Evolutionary conservation across 2,797 vertebrate genomes (phyloP).

Genomic region (Tympanoctomys barrerae): DNA sequence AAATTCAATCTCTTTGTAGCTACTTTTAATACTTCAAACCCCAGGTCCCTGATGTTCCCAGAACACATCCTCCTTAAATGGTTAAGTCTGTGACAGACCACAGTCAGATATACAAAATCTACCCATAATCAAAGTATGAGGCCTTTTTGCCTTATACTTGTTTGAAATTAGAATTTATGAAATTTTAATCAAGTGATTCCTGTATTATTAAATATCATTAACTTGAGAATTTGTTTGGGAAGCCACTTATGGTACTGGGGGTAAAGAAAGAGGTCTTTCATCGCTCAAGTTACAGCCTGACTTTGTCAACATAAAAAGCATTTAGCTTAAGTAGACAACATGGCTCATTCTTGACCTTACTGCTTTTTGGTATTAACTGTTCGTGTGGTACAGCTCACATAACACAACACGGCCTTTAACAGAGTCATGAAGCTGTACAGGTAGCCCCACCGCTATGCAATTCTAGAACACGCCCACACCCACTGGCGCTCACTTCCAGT

Average conservation of each 20-base stretch:
- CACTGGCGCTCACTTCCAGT: not conserved
- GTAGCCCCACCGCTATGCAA: not conserved
- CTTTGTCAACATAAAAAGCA: not conserved
- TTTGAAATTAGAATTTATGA: rapidly evolving
- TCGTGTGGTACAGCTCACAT: not conserved
- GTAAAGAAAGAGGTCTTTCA: not conserved
- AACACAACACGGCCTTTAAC: not conserved
- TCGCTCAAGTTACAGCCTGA: not conserved
- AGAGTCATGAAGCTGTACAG: not conserved
- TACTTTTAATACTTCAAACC: constrained; percentile 13
- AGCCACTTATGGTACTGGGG: not conserved
- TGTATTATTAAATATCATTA: not conserved
- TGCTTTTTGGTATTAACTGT: constrained; percentile 5
- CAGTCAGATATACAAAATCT: not conserved
- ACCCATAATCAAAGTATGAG: not conserved
- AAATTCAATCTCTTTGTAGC: not conserved
- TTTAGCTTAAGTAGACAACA: constrained; percentile 2
- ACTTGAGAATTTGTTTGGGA: not conserved
- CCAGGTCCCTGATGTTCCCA: not conserved
- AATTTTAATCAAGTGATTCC: not conserved
- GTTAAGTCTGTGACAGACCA: not conserved
- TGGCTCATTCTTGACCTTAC: not conserved
- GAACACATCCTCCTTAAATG: not conserved
- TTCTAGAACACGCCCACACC: not conserved
- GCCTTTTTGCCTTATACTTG: not conserved